Evolutionary conservation across 2,113 vertebrate genomes (phyloP).

Genomic region (Xyliphius kryptos): DNA sequence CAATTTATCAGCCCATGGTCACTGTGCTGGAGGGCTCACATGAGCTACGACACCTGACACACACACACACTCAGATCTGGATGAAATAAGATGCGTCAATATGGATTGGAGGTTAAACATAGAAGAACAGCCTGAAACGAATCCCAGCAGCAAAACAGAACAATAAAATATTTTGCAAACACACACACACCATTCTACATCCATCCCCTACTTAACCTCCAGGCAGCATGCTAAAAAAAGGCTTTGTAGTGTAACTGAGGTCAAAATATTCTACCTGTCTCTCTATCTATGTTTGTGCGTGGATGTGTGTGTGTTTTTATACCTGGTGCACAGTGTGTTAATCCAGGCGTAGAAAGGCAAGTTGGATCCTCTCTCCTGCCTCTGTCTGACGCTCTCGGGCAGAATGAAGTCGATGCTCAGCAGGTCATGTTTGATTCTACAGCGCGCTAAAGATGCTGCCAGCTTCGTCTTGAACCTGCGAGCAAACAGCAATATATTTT

Average conservation of each 20-base stretch:
- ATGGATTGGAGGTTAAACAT: constrained; percentile 42
- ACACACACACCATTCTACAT: constrained; percentile 17
- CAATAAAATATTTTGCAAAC: constrained; percentile 19
- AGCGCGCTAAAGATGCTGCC: constrained; percentile 80
- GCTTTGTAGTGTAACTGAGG: no score
- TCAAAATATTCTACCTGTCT: no score
- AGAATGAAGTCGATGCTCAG: constrained; percentile 72
- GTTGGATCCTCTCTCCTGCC: constrained; percentile 67
- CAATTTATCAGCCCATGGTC: constrained; percentile 64
- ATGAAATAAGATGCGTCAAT: no score
- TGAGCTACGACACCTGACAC: constrained; percentile 20
- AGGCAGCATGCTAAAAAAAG: no score
- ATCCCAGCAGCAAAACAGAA: constrained; percentile 53
- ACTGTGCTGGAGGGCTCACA: constrained; percentile 40
- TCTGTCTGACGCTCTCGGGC: constrained; percentile 69
- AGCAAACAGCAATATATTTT: constrained; percentile 13
- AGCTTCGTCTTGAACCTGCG: constrained; percentile 78
- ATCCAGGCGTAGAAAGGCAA: constrained; percentile 79
- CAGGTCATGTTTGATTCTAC: constrained; percentile 77
- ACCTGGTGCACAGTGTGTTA: constrained; percentile 80
- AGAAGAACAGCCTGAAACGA: no score
- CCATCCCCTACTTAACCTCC: no score
- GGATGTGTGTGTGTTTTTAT: constrained; percentile 19
- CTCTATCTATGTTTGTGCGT: no score
- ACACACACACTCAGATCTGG: no score